phyloP scores from a whole-genome alignment of 2,113 vertebrate genomes.

The Corythornis madagascariensis region DNA sequence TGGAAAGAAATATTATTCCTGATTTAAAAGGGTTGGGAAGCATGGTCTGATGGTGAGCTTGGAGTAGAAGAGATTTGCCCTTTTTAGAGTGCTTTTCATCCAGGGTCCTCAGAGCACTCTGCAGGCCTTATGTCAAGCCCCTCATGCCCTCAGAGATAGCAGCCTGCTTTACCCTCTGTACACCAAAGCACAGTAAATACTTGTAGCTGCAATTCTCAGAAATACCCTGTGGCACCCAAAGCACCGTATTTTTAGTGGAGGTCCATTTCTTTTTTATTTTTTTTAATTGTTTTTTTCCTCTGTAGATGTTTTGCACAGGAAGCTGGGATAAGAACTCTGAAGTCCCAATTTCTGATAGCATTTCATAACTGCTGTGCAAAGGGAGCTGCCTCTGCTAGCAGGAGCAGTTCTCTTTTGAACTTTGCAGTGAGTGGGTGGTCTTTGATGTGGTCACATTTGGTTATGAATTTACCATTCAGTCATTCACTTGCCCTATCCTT shows the following conservation, averaged over 20 bases:
- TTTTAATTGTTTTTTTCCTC: neutral
- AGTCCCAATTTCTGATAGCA: neutral
- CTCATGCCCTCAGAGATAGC: neutral
- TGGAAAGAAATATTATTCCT: conserved; percentile 12
- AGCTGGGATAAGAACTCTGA: neutral
- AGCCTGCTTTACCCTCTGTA: neutral
- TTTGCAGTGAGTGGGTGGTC: neutral
- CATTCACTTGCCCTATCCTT: neutral
- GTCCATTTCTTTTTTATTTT: neutral
- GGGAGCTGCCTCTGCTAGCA: neutral
- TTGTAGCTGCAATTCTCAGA: neutral
- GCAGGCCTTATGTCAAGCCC: neutral
- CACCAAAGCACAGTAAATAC: neutral
- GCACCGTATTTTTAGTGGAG: neutral
- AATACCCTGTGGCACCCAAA: neutral
- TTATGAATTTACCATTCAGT: neutral
- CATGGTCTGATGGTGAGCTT: neutral
- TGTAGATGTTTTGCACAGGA: neutral
- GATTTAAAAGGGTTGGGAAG: neutral
- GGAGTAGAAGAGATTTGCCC: neutral
- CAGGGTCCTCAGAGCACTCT: neutral
- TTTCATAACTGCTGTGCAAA: neutral
- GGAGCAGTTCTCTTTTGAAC: neutral
- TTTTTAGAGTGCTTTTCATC: neutral
- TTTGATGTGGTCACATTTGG: conserved; percentile 9